Percentiles rank a stretch among this genome's conserved stretches.
Conservation (phyloP, 2,113 vertebrate genomes). For the Neomonachus schauinslandi region DNA sequence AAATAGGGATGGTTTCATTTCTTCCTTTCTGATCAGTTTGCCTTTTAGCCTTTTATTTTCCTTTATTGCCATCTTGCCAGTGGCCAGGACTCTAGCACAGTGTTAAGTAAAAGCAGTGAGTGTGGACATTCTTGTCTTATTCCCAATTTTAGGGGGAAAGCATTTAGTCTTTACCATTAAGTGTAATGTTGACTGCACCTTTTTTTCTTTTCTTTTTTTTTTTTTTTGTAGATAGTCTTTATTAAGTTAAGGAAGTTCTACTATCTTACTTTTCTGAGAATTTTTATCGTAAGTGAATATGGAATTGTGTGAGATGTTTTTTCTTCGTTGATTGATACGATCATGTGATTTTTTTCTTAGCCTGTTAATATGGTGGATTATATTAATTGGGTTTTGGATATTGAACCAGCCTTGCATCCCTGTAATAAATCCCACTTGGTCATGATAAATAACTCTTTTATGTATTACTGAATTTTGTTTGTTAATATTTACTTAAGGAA, state of each 20-base stretch:
- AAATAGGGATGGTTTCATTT: neutral
- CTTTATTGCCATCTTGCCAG: neutral
- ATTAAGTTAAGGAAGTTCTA: neutral
- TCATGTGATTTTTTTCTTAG: neutral
- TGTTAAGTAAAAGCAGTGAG: neutral
- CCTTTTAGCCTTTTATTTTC: neutral
- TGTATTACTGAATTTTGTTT: neutral
- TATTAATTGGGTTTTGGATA: neutral
- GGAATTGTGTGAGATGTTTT: neutral
- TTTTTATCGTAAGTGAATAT: neutral
- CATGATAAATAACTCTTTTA: neutral
- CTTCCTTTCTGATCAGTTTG: neutral
- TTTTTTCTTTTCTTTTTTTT: neutral
- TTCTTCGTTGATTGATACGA: neutral
- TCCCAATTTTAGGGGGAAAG: neutral
- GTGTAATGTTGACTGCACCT: neutral
- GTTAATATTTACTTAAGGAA: neutral
- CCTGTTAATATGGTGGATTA: neutral
- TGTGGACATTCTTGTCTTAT: neutral
- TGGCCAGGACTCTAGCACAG: neutral
- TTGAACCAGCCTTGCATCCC: neutral
- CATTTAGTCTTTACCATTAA: neutral
- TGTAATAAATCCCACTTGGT: neutral
- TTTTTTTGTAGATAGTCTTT: neutral
- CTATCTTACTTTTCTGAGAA: slow-evolving; percentile 33